A percentile compares a stretch with the other conserved stretches of the same genome.
These are phyloP conservation scores for Acronicta leporina DNA, from an alignment of 2,888 invertebrate genomes.

Conservation along the genomic window DNA sequence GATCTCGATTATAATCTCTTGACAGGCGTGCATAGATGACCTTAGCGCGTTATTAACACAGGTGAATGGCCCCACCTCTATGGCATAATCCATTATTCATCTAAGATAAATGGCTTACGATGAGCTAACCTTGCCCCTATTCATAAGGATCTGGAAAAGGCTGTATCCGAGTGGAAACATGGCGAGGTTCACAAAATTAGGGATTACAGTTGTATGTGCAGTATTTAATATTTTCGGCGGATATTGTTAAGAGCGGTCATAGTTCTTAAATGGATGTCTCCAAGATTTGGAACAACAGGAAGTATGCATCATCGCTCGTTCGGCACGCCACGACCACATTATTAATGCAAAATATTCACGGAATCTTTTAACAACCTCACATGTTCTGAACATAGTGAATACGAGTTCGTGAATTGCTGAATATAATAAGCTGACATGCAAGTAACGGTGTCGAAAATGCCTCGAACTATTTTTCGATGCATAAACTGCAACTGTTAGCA, in stretches of 20 bases:
- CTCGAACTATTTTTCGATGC: background rate
- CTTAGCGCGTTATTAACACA: conserved; percentile 44
- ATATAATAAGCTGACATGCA: conserved; percentile 30
- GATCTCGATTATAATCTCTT: conserved; percentile 31
- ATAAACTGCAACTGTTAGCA: background rate
- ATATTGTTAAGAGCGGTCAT: background rate
- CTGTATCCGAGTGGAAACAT: conserved; percentile 18
- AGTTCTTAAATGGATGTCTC: conserved; percentile 42
- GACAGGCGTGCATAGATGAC: conserved; percentile 38
- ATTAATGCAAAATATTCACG: conserved; percentile 50
- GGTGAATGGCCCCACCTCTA: conserved; percentile 37
- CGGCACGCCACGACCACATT: conserved; percentile 37
- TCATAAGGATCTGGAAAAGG: conserved; percentile 27
- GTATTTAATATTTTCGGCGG: background rate
- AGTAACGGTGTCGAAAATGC: conserved; percentile 14
- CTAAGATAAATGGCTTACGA: conserved; percentile 41
- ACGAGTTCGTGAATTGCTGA: conserved; percentile 39
- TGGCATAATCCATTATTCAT: conserved; percentile 37
- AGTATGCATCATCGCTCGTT: conserved; percentile 52
- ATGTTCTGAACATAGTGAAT: conserved; percentile 39
- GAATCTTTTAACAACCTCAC: conserved; percentile 32
- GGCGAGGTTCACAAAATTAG: background rate
- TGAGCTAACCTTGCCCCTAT: conserved; percentile 43
- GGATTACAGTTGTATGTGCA: background rate
- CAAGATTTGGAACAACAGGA: conserved; percentile 51